Evolutionary conservation across 2,797 vertebrate genomes (phyloP).

Genomic region (Hozukius guyotensis): DNA sequence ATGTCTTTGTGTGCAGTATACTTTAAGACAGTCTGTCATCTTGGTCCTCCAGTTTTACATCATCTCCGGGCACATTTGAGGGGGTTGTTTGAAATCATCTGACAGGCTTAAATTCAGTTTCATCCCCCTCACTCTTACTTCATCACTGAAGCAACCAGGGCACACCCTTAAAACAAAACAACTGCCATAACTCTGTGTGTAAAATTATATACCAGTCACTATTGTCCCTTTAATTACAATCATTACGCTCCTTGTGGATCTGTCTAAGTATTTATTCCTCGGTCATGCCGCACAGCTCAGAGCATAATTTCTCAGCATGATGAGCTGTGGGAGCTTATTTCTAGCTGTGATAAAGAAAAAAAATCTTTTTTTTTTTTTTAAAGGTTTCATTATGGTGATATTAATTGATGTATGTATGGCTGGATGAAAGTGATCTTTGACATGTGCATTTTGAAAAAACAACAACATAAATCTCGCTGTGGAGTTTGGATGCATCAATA

Average conservation of each 20-base stretch:
- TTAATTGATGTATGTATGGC: neutral
- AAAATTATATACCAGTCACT: conserved; percentile 53
- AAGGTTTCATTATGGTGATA: neutral
- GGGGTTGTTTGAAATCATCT: conserved; percentile 47
- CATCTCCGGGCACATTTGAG: conserved; percentile 27
- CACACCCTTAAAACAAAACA: conserved; percentile 35
- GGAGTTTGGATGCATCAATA: neutral
- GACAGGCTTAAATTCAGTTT: conserved; percentile 49
- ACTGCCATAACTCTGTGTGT: conserved; percentile 22
- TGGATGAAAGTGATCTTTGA: neutral
- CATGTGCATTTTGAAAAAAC: neutral
- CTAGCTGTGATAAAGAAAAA: neutral
- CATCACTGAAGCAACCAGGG: neutral
- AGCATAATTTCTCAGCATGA: conserved; percentile 42
- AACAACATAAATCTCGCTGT: neutral
- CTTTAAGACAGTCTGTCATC: conserved; percentile 51
- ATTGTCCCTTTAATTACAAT: conserved; percentile 56
- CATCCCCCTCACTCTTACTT: conserved; percentile 23
- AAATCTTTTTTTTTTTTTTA: neutral
- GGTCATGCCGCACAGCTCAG: conserved; percentile 10
- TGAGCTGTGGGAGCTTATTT: conserved; percentile 33
- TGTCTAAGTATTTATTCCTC: conserved; percentile 41
- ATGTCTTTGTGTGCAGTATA: conserved; percentile 19
- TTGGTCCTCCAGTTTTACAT: conserved; percentile 26
- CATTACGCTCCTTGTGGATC: conserved; percentile 33